These are phyloP conservation scores for Tretioscincus oriximinensis DNA, from an alignment of 2,113 vertebrate species.

Conservation along the genomic window DNA sequence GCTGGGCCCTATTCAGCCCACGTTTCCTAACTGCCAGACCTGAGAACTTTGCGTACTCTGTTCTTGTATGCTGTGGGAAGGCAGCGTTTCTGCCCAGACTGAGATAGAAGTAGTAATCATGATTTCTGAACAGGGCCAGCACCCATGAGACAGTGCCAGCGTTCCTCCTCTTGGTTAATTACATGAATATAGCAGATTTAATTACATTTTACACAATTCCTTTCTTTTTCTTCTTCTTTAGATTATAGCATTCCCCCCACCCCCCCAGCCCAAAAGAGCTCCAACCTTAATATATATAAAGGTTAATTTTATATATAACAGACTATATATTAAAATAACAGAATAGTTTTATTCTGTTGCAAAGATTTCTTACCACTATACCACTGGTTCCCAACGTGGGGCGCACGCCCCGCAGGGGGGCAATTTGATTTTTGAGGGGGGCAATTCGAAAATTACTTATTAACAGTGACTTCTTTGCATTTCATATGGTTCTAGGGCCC, in stretches of 20 bases:
- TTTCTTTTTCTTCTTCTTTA: neutral
- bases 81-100: neutral
- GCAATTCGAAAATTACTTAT: no score
- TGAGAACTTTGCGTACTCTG: neutral
- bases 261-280: neutral
- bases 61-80: neutral
- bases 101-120: no score
- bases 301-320: no score
- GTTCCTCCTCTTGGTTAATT: slow-evolving; percentile 6
- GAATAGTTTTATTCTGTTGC: no score
- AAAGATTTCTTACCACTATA: no score
- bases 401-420: no score
- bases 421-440: no score
- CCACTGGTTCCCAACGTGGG: no score
- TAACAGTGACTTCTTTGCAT: no score
- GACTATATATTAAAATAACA: no score
- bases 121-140: neutral
- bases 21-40: neutral
- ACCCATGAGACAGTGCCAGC: neutral
- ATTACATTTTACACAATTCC: neutral
- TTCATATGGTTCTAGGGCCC: no score
- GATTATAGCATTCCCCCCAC: neutral
- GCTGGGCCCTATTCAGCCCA: neutral
- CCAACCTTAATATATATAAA: no score
- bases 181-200: neutral